Evolutionary conservation across 2,113 vertebrate genomes (phyloP).

Genomic region (Penelope pileata): DNA sequence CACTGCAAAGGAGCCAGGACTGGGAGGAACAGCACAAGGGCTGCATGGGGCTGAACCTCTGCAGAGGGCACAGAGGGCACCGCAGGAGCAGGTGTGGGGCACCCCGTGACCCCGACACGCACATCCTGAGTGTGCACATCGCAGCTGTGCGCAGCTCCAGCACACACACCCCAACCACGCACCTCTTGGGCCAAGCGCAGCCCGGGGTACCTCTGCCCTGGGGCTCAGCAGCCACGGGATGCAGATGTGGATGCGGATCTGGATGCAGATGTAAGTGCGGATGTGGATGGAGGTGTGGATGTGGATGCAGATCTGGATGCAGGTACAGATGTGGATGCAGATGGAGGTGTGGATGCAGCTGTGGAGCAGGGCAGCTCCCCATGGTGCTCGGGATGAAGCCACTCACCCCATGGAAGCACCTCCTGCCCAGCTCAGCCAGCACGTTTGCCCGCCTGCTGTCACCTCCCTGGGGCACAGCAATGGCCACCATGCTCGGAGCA

Average conservation of each 20-base stretch:
- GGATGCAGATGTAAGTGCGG: too few relatives aligned
- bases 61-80: too few relatives aligned
- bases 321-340: too few relatives aligned
- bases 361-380: too few relatives aligned
- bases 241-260: too few relatives aligned
- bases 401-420: fast-evolving
- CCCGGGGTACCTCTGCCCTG: neutral
- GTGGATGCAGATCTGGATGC: too few relatives aligned
- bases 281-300: too few relatives aligned
- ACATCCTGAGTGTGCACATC: neutral
- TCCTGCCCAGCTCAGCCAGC: neutral
- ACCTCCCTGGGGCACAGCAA: fast-evolving
- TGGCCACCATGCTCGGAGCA: neutral
- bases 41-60: too few relatives aligned
- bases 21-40: neutral
- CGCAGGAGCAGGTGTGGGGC: too few relatives aligned
- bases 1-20: neutral
- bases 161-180: neutral
- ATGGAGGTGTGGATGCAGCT: too few relatives aligned
- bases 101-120: too few relatives aligned
- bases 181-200: neutral
- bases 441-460: fast-evolving
- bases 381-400: neutral
- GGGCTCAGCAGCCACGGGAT: neutral
- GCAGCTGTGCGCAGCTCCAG: too few relatives aligned